Base-by-base conservation (phyloP, 92 coral and sea anemone genomes). In the Epizoanthus fatuus region DNA sequence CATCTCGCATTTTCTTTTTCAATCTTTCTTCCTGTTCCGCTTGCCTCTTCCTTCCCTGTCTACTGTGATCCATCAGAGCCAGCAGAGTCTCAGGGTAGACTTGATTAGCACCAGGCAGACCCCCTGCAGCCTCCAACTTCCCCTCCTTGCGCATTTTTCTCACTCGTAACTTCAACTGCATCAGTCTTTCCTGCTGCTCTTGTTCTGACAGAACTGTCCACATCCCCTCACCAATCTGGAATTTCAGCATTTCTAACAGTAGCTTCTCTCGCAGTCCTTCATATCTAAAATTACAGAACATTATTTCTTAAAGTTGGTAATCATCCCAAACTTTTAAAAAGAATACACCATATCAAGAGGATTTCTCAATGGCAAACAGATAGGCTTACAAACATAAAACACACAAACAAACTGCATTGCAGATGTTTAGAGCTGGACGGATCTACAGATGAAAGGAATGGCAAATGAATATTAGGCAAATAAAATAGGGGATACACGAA, bases 201-300 rank as follows among this genome's bases (percentile, higher is more conserved):
- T 89, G 85, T 16, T 87, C 89, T 9, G 99, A 93, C 40, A 97
- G 87, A 0, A 95, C 99, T 4, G 93, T 88, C 99, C 99, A 97
- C 97, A 97, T 97, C 15, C 99, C 99, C 73, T 97, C 98, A 0
- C 99, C 99, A 60, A 93, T 60, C n/a, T 95, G 93, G 49, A 85
- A 71, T 71, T 86, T 90, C 63, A 97, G 91, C 97, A 91, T 92
- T 66, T 95, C 96, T 56, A 88, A 47, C 2, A 97, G 91, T 1
- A 97, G 95, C 53, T 85, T 93, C 51, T 91, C 94, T 80, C 99
- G 92, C 32, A 97, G 83, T n/a, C 82, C 74, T 52, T 97, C 97
- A 75, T 97, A 97, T 65, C 99, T 97, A 77, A 8, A 57, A 80
- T 47, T 47, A 10, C 39, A 47, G 52, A 29, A 29, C 35, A 29